Percentiles rank a stretch among this genome's conserved stretches.
These are phyloP conservation scores for Gibbula magus DNA, from an alignment of 2,888 invertebrate species.

Conservation along the genomic window DNA sequence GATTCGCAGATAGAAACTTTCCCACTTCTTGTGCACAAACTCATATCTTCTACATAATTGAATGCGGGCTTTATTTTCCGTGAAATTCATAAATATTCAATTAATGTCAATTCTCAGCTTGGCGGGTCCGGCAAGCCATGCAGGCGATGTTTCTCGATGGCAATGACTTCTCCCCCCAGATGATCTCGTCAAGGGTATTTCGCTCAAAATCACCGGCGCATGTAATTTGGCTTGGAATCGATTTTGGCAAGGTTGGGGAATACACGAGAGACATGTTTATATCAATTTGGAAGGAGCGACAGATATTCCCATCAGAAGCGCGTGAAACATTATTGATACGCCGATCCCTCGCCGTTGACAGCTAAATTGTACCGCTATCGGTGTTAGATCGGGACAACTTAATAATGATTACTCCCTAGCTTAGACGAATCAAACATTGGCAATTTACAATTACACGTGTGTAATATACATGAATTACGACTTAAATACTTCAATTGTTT, in stretches of 20 bases:
- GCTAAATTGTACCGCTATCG: no score
- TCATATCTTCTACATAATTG: slow-evolving; percentile 16
- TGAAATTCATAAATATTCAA: slow-evolving; percentile 24
- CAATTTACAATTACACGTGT: no score
- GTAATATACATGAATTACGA: no score
- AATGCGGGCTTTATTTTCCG: slow-evolving; percentile 16
- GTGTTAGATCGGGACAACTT: no score
- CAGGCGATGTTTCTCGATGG: not conserved
- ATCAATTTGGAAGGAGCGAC: not conserved
- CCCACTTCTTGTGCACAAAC: not conserved
- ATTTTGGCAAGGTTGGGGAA: not conserved
- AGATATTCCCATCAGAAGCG: not conserved
- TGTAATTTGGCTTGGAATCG: slow-evolving; percentile 8
- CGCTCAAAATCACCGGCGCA: not conserved
- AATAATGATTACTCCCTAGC: not conserved
- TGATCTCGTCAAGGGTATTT: not conserved
- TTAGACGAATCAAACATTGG: no score
- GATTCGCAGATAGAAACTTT: not conserved
- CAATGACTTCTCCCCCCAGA: not conserved
- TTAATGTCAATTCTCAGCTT: slow-evolving; percentile 15
- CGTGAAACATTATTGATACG: not conserved
- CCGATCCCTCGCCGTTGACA: no score
- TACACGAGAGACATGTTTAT: not conserved
- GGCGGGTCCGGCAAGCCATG: not conserved
- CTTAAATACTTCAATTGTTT: no score